Evolutionary conservation across 2,888 invertebrate genomes (phyloP), one percentile per base, ranked within the genome.

Genomic region (Pandemis heparana): DNA sequence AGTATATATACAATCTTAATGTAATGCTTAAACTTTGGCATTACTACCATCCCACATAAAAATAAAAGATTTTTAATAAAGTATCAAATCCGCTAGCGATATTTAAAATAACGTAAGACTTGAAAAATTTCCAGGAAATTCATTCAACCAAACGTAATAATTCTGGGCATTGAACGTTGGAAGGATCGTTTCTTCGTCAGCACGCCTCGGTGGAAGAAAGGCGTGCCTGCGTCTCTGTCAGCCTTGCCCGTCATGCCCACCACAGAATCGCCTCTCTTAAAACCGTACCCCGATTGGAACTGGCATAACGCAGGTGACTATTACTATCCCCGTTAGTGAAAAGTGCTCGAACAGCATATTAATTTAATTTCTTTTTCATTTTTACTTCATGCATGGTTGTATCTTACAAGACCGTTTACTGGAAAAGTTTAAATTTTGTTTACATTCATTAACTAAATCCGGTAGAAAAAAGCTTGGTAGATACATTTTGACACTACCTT

Each of bases 271-370:
- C 97, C 97, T 0, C 92, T 94, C 32, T 88, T 98, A 46, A 90
- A 86, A 23, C 97, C 97, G 0, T 98, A 97, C 87, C 97, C 97
- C 0, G 95, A 91, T 81, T 97, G 97, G 97, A 92, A 95, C 2
- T 96, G 96, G 96, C 96, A 97, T 83, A 94, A 87, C 74, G 89
- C 93, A 79, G 91, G 94, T 94, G 82, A 48, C 32, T 10, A 43
- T 53, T 18, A 8, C 16, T 5, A 16, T 7, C 1, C 51, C 8
- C 6, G 16, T 51, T n/a, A 5, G n/a, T 32, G 23, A 32, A 32
- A 32, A 32, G 2, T 32, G 23, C 23, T 32, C 23, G 23, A 32
- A 2, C 23, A 32, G 23, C 23, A 32, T 32, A 32, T 32, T 4
- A 1, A 4, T 32, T 32, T 32, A 1, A 23, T 23, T 23, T 23